Base-by-base conservation (phyloP, 2,888 invertebrate species). In the Euphydryas editha region DNA sequence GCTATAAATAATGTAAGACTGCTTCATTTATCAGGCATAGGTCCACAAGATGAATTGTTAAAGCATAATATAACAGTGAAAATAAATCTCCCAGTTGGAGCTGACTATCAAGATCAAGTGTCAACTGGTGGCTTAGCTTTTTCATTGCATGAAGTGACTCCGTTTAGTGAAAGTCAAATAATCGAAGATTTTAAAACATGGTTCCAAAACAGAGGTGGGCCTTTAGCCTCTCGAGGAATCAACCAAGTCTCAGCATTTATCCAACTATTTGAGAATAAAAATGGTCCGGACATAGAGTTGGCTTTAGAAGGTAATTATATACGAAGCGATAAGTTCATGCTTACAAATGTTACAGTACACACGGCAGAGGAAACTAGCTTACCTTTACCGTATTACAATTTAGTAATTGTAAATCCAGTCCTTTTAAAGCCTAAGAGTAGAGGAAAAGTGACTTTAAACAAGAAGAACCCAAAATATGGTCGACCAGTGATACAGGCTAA, bases 41-140 rank as follows among this genome's bases (percentile, higher is more conserved):
- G 93, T 17, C 91, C 90, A 20, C 81, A 80, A 65, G 74, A 71
- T 18, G 90, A 90, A 72, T 68, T 93, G 20, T 82, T 81, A 62
- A 91, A 87, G 72, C 80, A 83, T 62, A 92, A 92, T 62, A 86
- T 92, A 30, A 84, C 86, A 13, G 70, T 79, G 0, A 63, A 88
- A 13, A 69, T 84, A 0, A 82, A 91, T 62, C 79, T 91, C 17
- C 93, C 92, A 2, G 92, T 93, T 2, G 93, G 93, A 2, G 69
- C 79, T 8, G 87, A 90, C 72, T 93, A 91, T 75, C 90, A 88
- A 81, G 93, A 93, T 73, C 93, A 93, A 75, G 90, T 93, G 0
- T 85, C 89, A 1, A 87, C 86, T 24, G 92, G 92, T 15, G 93
- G 93, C 20, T 77, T 93, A 61, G 84, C 93, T 0, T 92, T 93